Evolutionary conservation across 2,113 vertebrate species (phyloP), one percentile per base, ranked within the genome.

Genomic region (Kryptolebias marmoratus): DNA sequence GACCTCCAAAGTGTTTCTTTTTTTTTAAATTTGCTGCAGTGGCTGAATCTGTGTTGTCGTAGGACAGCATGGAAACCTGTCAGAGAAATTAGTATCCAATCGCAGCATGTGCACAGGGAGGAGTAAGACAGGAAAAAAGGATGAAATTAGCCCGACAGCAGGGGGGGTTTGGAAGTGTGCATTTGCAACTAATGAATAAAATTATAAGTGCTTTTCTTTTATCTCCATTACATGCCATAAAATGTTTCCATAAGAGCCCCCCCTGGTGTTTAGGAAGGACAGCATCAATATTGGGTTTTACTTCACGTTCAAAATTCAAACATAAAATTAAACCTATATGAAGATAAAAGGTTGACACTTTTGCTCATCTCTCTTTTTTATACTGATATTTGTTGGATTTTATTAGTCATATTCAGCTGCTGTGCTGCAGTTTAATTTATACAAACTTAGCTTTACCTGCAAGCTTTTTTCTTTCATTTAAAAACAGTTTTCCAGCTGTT

Each of bases 1-100:
- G 14, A 67, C 59, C 53, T 48, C n/a, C 39, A 49, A 2, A 69
- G 65, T 65, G 56, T 47, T 22, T 22, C 22, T 22, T 22, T 22
- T 22, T 31, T 66, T 79, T 68, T 63, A 15, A 31, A 75, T 72
- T 18, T 28, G 47, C 11, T 55, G 32, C 32, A 10, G 11, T 28
- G 12, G 60, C 66, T 64, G 54, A 75, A 68, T 61, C 2, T 14
- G 39, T 48, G 64, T 48, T 50, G 57, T 69, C 62, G 49, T 32
- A 22, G 22, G 31, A 56, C 32, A 58, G 13, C 60, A 14, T 64
- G 22, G 14, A 73, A 65, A 58, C 50, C 0, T 27, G 47, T 31
- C n/a, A n/a, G 18, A 18, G 7, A 50, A 65, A 56, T 42, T 30
- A 13, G 55, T 32, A 32, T 45, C 16, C 22, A 68, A 47, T 55